Percentiles rank a stretch among this genome's conserved stretches.
Evolutionary conservation across 2,888 invertebrate species (phyloP).

Genomic region (Ellobium chinense): DNA sequence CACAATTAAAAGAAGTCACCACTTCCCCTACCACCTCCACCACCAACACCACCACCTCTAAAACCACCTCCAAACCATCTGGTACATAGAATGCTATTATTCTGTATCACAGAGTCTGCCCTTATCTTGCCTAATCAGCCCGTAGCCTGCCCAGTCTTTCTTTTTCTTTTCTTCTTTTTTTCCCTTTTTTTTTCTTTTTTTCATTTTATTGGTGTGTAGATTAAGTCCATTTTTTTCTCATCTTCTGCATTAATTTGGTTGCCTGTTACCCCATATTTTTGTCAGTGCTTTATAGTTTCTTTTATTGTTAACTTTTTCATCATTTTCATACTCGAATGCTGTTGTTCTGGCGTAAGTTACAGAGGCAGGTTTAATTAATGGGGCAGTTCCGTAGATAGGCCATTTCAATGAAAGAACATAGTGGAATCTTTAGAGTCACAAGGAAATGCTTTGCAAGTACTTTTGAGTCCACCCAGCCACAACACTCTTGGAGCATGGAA

Average conservation of each 20-base stretch:
- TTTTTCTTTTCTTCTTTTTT: background rate
- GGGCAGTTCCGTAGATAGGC: too few relatives aligned
- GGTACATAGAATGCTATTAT: slow-evolving; percentile 27
- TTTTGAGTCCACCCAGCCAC: too few relatives aligned
- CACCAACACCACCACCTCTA: slow-evolving; percentile 31
- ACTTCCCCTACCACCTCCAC: slow-evolving; percentile 35
- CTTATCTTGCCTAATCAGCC: background rate
- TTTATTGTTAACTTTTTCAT: too few relatives aligned
- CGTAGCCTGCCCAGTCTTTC: background rate
- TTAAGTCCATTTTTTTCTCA: too few relatives aligned
- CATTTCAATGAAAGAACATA: too few relatives aligned
- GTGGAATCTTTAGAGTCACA: too few relatives aligned
- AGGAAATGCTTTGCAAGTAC: too few relatives aligned
- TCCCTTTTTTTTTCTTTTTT: background rate
- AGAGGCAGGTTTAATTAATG: background rate
- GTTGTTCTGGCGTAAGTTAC: background rate
- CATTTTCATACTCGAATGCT: background rate
- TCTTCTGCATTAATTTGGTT: too few relatives aligned
- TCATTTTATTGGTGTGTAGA: background rate
- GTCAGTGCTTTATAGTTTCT: background rate
- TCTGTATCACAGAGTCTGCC: background rate
- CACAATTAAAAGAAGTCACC: slow-evolving; percentile 40
- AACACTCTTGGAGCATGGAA: too few relatives aligned
- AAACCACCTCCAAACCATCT: slow-evolving; percentile 38
- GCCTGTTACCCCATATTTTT: too few relatives aligned